Percentiles rank a stretch among this genome's conserved stretches.
Evolutionary conservation across 2,888 invertebrate genomes (phyloP).

Genomic region (Lypha dubia): DNA sequence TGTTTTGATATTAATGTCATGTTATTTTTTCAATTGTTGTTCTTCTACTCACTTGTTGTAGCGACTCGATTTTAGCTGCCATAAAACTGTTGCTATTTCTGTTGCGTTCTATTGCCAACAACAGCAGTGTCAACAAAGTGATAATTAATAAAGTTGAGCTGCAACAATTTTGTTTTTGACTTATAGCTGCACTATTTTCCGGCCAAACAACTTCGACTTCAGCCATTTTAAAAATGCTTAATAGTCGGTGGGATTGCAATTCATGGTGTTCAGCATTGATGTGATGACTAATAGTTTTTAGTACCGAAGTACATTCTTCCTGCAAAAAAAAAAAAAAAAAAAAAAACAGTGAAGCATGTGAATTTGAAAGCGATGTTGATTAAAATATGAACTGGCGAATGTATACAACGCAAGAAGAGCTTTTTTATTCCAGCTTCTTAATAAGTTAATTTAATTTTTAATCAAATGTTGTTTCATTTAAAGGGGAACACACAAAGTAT

Average conservation of each 20-base stretch:
- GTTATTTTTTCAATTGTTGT: constrained; percentile 51
- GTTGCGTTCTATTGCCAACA: constrained; percentile 25
- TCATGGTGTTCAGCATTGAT: constrained; percentile 94
- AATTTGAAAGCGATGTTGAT: constrained; percentile 4
- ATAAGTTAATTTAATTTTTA: no score
- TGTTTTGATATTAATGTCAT: constrained; percentile 70
- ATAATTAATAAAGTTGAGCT: constrained; percentile 52
- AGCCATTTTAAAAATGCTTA: constrained; percentile 96
- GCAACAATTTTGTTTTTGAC: constrained; percentile 65
- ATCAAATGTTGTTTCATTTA: no score
- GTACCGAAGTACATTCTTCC: constrained; percentile 93
- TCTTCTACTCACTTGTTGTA: constrained; percentile 72
- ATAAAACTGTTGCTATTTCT: constrained; percentile 8
- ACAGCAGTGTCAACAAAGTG: constrained; percentile 34
- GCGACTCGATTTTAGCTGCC: constrained; percentile 40
- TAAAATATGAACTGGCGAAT: no score
- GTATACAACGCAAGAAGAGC: no score
- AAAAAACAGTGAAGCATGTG: constrained; percentile 9
- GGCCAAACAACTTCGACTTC: constrained; percentile 94
- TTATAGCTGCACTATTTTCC: constrained; percentile 80
- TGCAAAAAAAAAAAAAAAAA: constrained; percentile 83
- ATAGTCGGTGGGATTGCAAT: constrained; percentile 92
- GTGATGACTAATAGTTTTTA: constrained; percentile 91
- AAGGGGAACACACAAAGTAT: no score
- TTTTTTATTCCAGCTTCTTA: no score